These are phyloP conservation scores for Copidosoma aretas DNA, from an alignment of 2,888 invertebrate genomes.

Conservation along the genomic window DNA sequence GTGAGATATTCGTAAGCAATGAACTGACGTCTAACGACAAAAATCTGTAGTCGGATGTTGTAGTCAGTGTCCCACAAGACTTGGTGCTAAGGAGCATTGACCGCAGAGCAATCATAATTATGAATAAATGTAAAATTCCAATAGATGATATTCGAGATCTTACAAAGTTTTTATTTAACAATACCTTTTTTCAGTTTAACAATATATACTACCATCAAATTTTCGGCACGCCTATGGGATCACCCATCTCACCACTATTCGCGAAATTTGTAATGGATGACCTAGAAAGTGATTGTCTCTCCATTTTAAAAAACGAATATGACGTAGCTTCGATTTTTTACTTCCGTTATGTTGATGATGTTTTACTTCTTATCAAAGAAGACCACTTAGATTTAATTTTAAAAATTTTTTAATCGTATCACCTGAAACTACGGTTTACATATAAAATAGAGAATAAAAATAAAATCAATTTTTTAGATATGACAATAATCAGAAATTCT, in stretches of 20 bases:
- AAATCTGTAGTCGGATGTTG: too few species aligned
- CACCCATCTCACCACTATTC: constrained; percentile 2
- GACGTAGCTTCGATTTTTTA: background rate
- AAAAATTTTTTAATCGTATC: too few species aligned
- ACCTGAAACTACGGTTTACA: too few species aligned
- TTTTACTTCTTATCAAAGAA: too few species aligned
- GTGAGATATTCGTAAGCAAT: too few species aligned
- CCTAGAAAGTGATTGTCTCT: background rate
- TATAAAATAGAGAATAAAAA: too few species aligned
- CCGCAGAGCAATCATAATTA: background rate
- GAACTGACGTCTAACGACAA: too few species aligned
- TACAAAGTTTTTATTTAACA: background rate
- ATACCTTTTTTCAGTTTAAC: background rate
- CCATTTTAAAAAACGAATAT: background rate
- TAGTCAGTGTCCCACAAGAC: too few species aligned
- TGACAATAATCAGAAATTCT: too few species aligned
- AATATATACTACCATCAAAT: background rate
- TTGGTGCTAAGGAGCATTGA: background rate
- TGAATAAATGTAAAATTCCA: background rate
- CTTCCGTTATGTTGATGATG: too few species aligned
- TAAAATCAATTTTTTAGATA: too few species aligned
- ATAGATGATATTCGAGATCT: background rate
- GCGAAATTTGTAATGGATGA: constrained; percentile 1
- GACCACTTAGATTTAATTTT: too few species aligned
- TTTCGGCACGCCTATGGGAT: background rate